A percentile compares a stretch with the other conserved stretches of the same genome.
Evolutionary conservation across 2,797 vertebrate genomes (phyloP).

Genomic region (Thunnus albacares): DNA sequence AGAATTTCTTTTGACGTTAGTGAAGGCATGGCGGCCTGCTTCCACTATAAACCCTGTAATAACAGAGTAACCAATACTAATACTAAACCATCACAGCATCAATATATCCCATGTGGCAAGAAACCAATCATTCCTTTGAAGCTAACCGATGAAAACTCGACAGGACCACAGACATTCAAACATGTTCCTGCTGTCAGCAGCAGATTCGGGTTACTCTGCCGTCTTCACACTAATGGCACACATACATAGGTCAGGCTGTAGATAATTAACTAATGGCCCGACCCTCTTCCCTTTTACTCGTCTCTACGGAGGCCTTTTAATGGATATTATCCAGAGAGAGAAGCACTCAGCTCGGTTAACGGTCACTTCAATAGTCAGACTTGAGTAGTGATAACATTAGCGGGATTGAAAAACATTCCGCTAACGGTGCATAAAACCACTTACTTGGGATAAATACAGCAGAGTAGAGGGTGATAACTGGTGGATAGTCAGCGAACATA

Average conservation of each 20-base stretch:
- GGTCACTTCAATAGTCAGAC: constrained; percentile 47
- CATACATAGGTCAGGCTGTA: constrained; percentile 35
- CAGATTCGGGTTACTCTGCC: constrained; percentile 17
- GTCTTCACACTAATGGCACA: constrained; percentile 21
- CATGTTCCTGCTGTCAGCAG: constrained; percentile 17
- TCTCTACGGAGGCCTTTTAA: constrained; percentile 31
- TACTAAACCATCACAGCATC: not conserved
- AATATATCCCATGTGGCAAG: not conserved
- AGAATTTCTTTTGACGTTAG: not conserved
- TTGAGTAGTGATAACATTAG: constrained; percentile 38
- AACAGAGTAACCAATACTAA: not conserved
- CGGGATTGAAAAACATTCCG: constrained; percentile 28
- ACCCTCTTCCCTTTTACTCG: constrained; percentile 1
- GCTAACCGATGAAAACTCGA: constrained; percentile 13
- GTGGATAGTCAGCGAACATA: not conserved
- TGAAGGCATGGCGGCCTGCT: too few species aligned
- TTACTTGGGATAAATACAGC: not conserved
- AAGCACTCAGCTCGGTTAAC: constrained; percentile 47
- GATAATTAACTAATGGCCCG: constrained; percentile 71
- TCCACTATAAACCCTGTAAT: not conserved
- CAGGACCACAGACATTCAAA: constrained; percentile 10
- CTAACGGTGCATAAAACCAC: not conserved
- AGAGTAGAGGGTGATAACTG: constrained; percentile 12
- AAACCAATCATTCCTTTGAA: constrained; percentile 6
- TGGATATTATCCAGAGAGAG: constrained; percentile 26